phyloP scores from a whole-genome alignment of 2,113 vertebrate species.

The Platichthys flesus region DNA sequence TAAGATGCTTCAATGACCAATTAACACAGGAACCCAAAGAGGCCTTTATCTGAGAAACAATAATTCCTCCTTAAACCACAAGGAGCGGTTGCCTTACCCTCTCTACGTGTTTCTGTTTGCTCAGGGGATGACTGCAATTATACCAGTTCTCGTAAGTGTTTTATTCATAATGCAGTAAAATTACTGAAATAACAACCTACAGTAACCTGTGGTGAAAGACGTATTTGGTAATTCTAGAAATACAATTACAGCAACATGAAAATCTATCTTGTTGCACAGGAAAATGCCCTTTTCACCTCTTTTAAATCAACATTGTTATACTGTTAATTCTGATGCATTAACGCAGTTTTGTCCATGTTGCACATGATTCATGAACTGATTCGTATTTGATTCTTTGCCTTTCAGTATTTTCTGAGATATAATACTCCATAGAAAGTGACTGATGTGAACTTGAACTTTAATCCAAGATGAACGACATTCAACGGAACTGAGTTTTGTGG shows the following conservation, averaged over 20 bases:
- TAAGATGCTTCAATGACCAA: slow-evolving; percentile 66
- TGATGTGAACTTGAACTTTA: no score
- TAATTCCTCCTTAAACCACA: slow-evolving; percentile 55
- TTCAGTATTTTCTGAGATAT: slow-evolving; percentile 30
- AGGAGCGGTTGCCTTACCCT: slow-evolving; percentile 20
- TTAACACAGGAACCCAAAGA: slow-evolving; percentile 65
- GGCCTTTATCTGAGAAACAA: slow-evolving; percentile 58
- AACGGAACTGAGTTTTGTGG: background rate
- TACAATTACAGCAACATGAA: background rate
- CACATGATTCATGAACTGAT: background rate
- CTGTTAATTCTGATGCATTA: no score
- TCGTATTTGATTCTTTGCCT: slow-evolving; percentile 33
- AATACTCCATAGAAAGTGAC: slow-evolving; percentile 13
- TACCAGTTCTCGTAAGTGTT: slow-evolving; percentile 14
- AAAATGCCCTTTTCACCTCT: no score
- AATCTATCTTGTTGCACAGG: background rate
- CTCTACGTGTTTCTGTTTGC: slow-evolving; percentile 53
- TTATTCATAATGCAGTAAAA: slow-evolving; percentile 14
- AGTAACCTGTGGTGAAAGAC: background rate
- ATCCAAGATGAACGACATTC: no score
- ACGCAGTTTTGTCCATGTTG: background rate
- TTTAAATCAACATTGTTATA: no score
- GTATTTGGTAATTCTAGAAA: background rate
- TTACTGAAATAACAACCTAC: background rate
- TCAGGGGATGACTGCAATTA: slow-evolving; percentile 22